phyloP scores from a whole-genome alignment of 2,888 invertebrate species.

The Lysandra bellargus region DNA sequence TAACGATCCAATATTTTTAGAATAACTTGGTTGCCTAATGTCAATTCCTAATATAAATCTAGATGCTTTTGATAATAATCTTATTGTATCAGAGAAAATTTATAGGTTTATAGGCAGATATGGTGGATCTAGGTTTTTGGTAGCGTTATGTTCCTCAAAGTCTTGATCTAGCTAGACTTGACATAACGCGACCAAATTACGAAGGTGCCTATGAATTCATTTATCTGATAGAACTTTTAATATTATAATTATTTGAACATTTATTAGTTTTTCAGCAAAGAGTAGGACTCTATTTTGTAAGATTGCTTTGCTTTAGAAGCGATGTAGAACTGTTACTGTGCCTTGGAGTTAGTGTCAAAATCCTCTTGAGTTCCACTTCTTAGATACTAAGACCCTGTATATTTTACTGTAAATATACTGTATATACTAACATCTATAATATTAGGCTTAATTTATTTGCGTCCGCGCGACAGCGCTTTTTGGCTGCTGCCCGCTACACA shows the following conservation, averaged over 20 bases:
- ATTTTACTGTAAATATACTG: conserved; percentile 2
- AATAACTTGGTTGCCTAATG: background rate
- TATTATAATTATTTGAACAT: background rate
- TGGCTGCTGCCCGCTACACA: too few species aligned
- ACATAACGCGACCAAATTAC: too few species aligned
- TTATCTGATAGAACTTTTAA: background rate
- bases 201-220: too few species aligned
- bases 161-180: too few species aligned
- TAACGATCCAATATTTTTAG: background rate
- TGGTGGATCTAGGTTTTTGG: too few species aligned
- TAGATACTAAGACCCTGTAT: conserved; percentile 11
- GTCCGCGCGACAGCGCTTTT: too few species aligned
- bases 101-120: background rate
- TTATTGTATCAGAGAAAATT: too few species aligned
- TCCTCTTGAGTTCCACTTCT: background rate
- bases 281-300: background rate
- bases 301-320: conserved; percentile 16
- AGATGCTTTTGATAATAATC: background rate
- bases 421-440: background rate
- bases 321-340: conserved; percentile 3
- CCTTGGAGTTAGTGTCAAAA: background rate
- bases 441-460: too few species aligned
- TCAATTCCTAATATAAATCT: background rate
- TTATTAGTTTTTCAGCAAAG: background rate
- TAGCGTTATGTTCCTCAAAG: too few species aligned